phyloP scores from a whole-genome alignment of 2,888 invertebrate genomes.

The Pharmacophagus antenor region DNA sequence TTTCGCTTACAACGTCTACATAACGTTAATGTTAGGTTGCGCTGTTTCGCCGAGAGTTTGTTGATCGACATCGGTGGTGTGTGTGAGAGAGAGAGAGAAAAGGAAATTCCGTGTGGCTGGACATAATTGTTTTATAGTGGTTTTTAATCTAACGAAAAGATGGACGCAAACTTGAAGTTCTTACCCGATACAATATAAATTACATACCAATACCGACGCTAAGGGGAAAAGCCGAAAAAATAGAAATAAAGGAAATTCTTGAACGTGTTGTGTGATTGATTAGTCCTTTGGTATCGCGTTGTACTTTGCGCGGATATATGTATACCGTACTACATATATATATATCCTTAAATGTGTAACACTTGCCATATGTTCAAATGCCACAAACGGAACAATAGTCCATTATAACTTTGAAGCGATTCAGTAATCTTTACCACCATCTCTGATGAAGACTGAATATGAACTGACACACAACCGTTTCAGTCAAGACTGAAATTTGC shows the following conservation, averaged over 20 bases:
- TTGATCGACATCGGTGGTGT: conserved; percentile 51
- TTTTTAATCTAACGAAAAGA: conserved; percentile 62
- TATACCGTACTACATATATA: conserved; percentile 6
- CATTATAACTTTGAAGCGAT: conserved; percentile 6
- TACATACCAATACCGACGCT: conserved; percentile 68
- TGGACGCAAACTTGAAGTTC: conserved; percentile 76
- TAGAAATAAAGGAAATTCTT: conserved; percentile 78
- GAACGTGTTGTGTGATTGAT: conserved; percentile 78
- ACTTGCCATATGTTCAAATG: conserved; percentile 70
- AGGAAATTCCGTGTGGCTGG: conserved; percentile 55
- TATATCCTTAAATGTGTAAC: conserved; percentile 64
- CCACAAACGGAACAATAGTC: conserved; percentile 6
- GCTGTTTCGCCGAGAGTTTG: conserved; percentile 53
- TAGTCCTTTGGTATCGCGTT: conserved; percentile 49
- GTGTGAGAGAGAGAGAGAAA: conserved; percentile 7
- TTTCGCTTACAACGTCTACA: conserved; percentile 67
- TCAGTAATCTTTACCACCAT: conserved; percentile 28
- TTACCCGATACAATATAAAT: conserved; percentile 79
- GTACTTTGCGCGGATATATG: conserved; percentile 29
- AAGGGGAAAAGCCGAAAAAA: conserved; percentile 65
- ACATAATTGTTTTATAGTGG: conserved; percentile 57
- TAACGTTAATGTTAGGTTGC: conserved; percentile 56
- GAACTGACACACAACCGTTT: conserved; percentile 27
- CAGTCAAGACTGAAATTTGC: conserved; percentile 64
- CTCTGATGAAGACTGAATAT: conserved; percentile 46